A percentile compares a stretch with the other conserved stretches of the same genome.
Conservation (phyloP, 2,888 invertebrate species). For the Ceriagrion tenellum region DNA sequence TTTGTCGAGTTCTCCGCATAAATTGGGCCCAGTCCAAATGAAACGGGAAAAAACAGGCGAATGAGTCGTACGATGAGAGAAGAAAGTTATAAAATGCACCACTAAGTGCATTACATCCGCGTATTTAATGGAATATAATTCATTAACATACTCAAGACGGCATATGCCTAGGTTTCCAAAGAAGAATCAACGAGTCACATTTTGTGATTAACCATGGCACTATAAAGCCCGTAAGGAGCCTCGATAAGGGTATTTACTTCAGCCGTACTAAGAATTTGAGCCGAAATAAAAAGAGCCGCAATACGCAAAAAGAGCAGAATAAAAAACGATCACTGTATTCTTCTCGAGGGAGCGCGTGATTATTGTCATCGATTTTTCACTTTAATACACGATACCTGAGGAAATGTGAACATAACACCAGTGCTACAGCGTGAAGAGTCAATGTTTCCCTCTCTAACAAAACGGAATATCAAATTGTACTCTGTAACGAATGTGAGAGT, state of each 20-base stretch:
- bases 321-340: no score
- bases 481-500: no score
- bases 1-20: neutral
- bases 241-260: neutral
- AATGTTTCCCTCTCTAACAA: no score
- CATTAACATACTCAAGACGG: neutral
- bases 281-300: neutral
- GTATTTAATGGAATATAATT: neutral
- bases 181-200: neutral
- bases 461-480: no score
- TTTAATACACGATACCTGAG: no score
- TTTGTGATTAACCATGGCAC: no score
- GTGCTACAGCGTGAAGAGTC: no score
- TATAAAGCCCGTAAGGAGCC: neutral
- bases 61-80: neutral
- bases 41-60: neutral
- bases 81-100: neutral
- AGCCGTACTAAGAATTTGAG: neutral
- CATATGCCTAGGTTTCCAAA: neutral
- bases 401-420: no score
- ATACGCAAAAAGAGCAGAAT: no score
- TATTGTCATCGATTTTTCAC: no score
- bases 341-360: no score
- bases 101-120: neutral
- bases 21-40: neutral